Base-by-base conservation (phyloP, 2,888 invertebrate genomes). In the Cephus pygmeus region DNA sequence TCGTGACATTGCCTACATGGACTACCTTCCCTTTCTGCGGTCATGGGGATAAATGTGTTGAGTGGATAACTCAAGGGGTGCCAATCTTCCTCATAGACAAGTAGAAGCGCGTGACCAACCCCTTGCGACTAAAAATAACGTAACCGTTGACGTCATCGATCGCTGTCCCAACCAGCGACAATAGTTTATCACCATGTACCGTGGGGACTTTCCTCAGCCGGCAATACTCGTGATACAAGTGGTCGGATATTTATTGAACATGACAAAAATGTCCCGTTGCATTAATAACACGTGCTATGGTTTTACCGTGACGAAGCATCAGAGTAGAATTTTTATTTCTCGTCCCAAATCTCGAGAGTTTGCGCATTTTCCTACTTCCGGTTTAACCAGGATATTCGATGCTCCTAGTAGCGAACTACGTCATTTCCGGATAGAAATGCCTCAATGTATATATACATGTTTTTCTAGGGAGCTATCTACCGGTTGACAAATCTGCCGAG, bases 131-230 rank as follows among this genome's bases (percentile, higher is more conserved):
- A 87, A 87, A 87, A 87, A 87, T 87, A 87, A 84, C 83, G 78
- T 80, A 81, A 81, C 81, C 85, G 81, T 85, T 87, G 86, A 87
- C 87, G 87, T 87, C 87, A 87, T 87, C 83, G 87, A 87, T 87
- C 86, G 83, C 80, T 81, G 79, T 80, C 75, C 83, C 83, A 79
- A 77, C 83, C 83, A 79, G 75, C 79, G 81, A 86, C 84, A 80
- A 84, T 84, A 86, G 56, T 56, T 56, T 56, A 56, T 23, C 23
- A 9, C 23, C 56, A 9, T 23, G 23, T 23, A 23, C 23, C 23
- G 56, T 6, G 15, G 6, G 56, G 56, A 23, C 0, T 15, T 23
- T 56, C 9, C 23, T 56, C 6, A 56, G 23, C 56, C 6, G 9
- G 56, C 23, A 56, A 23, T 56, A 56, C 23, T 56, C 56, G 2